A percentile compares a stretch with the other conserved stretches of the same genome.
Evolutionary conservation across 2,113 vertebrate species (phyloP).

Genomic region (Baryphthengus martii): DNA sequence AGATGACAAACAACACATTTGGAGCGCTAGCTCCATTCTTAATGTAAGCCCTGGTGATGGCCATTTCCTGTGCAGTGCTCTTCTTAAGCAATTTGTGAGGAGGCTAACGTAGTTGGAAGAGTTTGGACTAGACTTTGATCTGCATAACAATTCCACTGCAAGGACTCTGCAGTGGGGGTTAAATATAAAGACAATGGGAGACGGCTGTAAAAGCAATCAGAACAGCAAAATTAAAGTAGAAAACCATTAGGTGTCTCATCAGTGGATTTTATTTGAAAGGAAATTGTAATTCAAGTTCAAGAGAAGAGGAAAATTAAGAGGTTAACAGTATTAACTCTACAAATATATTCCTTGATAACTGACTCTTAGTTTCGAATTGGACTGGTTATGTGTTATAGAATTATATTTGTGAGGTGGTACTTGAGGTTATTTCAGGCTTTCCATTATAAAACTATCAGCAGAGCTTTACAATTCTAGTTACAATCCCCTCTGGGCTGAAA

Average conservation of each 20-base stretch:
- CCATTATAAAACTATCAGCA: not conserved
- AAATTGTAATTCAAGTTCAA: constrained; percentile 52
- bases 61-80: not conserved
- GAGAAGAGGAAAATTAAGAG: constrained; percentile 51
- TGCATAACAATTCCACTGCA: not conserved
- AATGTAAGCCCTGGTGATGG: not conserved
- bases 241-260: constrained; percentile 25
- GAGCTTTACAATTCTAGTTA: not conserved
- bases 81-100: constrained; percentile 15
- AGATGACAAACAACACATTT: not conserved
- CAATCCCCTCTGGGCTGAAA: not conserved
- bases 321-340: constrained; percentile 42
- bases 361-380: constrained; percentile 46
- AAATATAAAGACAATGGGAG: not conserved
- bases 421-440: constrained; percentile 42
- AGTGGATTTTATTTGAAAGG: constrained; percentile 42
- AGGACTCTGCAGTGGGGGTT: not conserved
- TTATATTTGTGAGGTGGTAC: not conserved
- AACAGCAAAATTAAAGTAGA: constrained; percentile 24
- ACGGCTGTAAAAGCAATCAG: constrained; percentile 20
- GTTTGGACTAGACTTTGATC: not conserved
- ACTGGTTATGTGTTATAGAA: constrained; percentile 4
- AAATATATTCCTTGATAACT: constrained; percentile 37
- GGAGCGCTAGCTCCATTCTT: not conserved
- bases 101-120: not conserved